Evolutionary conservation across 2,797 vertebrate genomes (phyloP).

Genomic region (Manis javanica): DNA sequence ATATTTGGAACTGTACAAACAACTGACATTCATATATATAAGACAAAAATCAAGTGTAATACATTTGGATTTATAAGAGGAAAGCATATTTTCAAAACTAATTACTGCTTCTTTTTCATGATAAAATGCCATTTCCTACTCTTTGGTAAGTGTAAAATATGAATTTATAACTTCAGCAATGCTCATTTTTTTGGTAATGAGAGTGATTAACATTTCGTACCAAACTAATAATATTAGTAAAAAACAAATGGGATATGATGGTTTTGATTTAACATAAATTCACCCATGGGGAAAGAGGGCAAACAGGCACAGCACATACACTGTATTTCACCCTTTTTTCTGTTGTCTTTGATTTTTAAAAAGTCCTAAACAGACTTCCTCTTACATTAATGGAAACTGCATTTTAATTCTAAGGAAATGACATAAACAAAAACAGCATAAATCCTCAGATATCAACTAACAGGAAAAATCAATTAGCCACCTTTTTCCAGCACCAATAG

Average conservation of each 20-base stretch:
- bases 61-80: neutral
- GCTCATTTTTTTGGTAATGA: conserved; percentile 63
- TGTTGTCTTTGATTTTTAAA: neutral
- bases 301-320: neutral
- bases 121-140: conserved; percentile 67
- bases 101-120: conserved; percentile 54
- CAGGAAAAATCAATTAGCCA: neutral
- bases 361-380: neutral
- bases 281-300: conserved; percentile 38
- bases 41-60: neutral
- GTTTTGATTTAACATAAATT: conserved; percentile 68
- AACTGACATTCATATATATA: neutral
- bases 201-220: conserved; percentile 73
- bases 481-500: neutral
- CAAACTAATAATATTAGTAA: conserved; percentile 66
- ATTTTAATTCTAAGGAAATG: conserved; percentile 42
- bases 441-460: neutral
- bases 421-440: neutral
- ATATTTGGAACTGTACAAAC: neutral
- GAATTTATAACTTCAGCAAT: conserved; percentile 70
- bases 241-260: conserved; percentile 49
- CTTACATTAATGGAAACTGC: conserved; percentile 12
- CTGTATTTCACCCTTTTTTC: neutral
- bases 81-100: conserved; percentile 52
- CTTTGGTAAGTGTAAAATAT: conserved; percentile 69